phyloP scores from a whole-genome alignment of 2,888 invertebrate genomes.

The Embidobia sp. region DNA sequence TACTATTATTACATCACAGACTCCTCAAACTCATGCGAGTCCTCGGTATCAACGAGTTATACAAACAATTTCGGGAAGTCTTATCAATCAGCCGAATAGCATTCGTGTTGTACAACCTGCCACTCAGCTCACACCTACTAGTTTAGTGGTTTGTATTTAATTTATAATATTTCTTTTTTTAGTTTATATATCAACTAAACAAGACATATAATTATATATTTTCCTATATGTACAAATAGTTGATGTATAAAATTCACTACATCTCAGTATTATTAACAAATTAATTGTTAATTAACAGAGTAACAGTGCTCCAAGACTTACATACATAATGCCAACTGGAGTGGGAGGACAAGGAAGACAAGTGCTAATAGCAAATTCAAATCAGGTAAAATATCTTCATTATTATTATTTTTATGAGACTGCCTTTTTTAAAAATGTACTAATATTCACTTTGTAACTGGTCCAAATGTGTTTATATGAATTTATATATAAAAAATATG shows the following conservation, averaged over 20 bases:
- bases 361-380: constrained; percentile 75
- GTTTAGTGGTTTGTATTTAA: constrained; percentile 73
- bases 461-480: no score
- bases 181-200: no score
- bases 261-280: neutral
- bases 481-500: no score
- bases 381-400: constrained; percentile 69
- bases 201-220: no score
- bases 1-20: no score
- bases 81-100: constrained; percentile 71
- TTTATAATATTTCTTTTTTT: neutral
- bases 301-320: constrained; percentile 75
- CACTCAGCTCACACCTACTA: constrained; percentile 75
- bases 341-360: constrained; percentile 74
- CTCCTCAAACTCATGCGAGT: constrained; percentile 20
- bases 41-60: constrained; percentile 74
- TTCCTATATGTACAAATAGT: no score
- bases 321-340: constrained; percentile 78
- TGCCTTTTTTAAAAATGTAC: no score
- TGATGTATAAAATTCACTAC: neutral
- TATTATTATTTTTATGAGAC: neutral
- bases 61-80: constrained; percentile 75
- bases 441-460: neutral
- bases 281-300: constrained; percentile 69
- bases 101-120: constrained; percentile 77